Evolutionary conservation across 35 echinoderm and acorn worm genomes (phyloP), one percentile per base, ranked within the genome.

Genomic region (Patiria miniata): DNA sequence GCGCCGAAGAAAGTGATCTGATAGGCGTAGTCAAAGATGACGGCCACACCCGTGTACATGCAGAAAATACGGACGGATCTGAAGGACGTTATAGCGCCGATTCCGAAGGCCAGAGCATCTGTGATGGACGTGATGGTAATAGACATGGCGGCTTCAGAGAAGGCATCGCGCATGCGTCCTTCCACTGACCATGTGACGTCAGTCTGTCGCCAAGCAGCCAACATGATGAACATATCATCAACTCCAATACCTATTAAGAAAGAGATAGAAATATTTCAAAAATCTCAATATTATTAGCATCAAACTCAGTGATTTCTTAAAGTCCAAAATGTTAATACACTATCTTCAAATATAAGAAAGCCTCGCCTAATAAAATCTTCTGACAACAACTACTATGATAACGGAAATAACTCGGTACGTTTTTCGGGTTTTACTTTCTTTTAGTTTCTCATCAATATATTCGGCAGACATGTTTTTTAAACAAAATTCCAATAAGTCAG

Each of bases 1-100:
- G 94, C 90, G 19, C 59, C 94, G 77, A 96, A 96, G 81, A 96
- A 92, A 21, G 94, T 96, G 36, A 96, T 81, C 61, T 96, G 94
- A 39, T 81, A 96, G 10, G 79, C 39, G 39, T 85, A 92, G 77
- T 96, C 94, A 59, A 96, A 83, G 15, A 92, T 21, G 5, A 96
- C 86, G 12, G 90, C 94, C 10, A 92, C 38, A 1, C 90, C 89
- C 0, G 93, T 95, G 39, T 91, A 95, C 17, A 91, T 37, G 73
- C 93, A 95, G 81, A 95, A 95, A 1, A 81, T 86, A 8, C 86
- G 85, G 5, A 96, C 90, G 6, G 94, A 86, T 78, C 38, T 82
- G 8, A 96, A 89, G 12, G 52, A 40, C 0, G 94, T 86, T 0
- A 96, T 81, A 2, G 81, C 80, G 34, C 90, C 94, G 30, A 96